Base-by-base conservation (phyloP, 1,140 invertebrate genomes). In the Orius insidiosus region DNA sequence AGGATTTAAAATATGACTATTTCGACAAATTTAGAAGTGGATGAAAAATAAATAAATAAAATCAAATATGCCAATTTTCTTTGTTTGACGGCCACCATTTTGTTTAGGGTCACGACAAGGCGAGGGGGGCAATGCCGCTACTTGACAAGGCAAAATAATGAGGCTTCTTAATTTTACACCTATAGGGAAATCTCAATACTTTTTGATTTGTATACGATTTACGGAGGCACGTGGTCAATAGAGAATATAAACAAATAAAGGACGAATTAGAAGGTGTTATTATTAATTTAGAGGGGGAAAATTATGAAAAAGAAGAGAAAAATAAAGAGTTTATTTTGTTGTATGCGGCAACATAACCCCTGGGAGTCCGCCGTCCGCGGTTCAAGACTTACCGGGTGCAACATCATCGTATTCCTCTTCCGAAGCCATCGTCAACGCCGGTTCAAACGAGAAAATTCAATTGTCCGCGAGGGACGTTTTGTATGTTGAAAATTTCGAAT, bases 361-460 rank as follows among this genome's bases (percentile, higher is more conserved):
- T 24, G 19, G 38, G 18, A 18, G 19, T 15, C 35, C 35, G 19
- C n/a, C n/a, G n/a, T n/a, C n/a, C n/a, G n/a, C n/a, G n/a, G n/a
- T n/a, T n/a, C n/a, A n/a, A n/a, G n/a, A 46, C 73, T 79, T 71
- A 82, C 78, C 78, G 70, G 75, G 76, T 60, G 74, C 80, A 61
- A 69, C 77, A 57, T 79, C 78, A 57, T 80, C 78, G 56, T 80
- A 68, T 67, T 80, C 77, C 55, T 80, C 78, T 59, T 80, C 78
- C 49, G 78, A 82, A 58, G 78, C 78, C 78, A 82, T 80, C 33
- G 51, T 32, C 39, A 39, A 24, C 7, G 24, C 24, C 24, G 3
- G 24, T 4, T 24, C 24, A 4, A 24, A 24, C 3, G 24, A 3
- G 24, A 24, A 24, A 4, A 7, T 24, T 24, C 24, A 24, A 24